Evolutionary conservation across 1,140 invertebrate species (phyloP), one percentile per base, ranked within the genome.

Genomic region (Ylistrum balloti): DNA sequence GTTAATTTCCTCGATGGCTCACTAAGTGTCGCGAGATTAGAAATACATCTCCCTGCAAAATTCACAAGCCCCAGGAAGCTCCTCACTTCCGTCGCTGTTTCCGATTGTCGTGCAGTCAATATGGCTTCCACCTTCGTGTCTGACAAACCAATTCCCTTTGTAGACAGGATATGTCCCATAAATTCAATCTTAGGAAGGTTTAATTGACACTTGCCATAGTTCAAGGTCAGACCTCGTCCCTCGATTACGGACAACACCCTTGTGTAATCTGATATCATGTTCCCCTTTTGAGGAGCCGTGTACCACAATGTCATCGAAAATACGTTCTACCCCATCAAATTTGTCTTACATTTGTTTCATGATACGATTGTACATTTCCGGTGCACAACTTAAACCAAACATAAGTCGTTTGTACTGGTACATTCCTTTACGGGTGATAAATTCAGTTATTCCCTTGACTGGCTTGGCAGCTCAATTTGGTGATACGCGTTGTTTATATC

Each of bases 171-270:
- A 86, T 92, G 88, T 33, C 91, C 93, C 88, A 94, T 92, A 48
- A 94, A 94, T 13, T 86, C 90, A 1, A 94, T 33, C 38, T 92
- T 38, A 5, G 85, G 28, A 87, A 89, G 91, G 38, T 41, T 89
- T 41, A 94, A 93, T 33, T 92, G 20, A 88, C n/a, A n/a, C n/a
- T n/a, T n/a, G n/a, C n/a, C 92, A 94, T 87, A 93, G 33, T 93
- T 93, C 10, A 93, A 33, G 1, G 91, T 94, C 1, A 93, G 15
- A 9, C 91, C 87, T 15, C 91, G 90, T 5, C 93, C 85, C 48
- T 74, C 85, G 17, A 94, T 48, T 33, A 56, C 74, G 9, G 90
- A 85, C 11, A 94, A 32, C 32, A 33, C 91, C 91, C n/a, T 89
- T 89, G 45, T 85, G 38, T 1, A 32, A 93, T 85, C n/a, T 87